Percentiles rank a stretch among this genome's conserved stretches.
phyloP scores from a whole-genome alignment of 1,140 invertebrate species.

The Cryptotermes secundus region DNA sequence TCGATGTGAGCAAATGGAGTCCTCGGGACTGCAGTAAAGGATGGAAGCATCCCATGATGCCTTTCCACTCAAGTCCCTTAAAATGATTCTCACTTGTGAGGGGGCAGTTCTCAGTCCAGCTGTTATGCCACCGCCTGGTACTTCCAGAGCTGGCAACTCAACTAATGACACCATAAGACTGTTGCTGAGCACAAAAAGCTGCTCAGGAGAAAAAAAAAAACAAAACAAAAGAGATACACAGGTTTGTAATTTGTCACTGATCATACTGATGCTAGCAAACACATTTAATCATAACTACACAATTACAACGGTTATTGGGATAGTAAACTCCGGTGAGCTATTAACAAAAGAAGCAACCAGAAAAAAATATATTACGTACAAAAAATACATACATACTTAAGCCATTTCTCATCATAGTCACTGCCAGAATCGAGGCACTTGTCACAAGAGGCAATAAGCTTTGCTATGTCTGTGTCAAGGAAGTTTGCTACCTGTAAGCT shows the following conservation, averaged over 20 bases:
- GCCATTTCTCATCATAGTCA: no score
- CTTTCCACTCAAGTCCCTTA: slow-evolving; percentile 94
- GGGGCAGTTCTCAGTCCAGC: slow-evolving; percentile 62
- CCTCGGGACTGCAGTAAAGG: slow-evolving; percentile 70
- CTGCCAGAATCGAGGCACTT: no score
- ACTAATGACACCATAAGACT: slow-evolving; percentile 85
- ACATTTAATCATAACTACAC: no score
- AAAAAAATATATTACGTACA: no score
- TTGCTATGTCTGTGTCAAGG: no score
- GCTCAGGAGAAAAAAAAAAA: slow-evolving; percentile 48
- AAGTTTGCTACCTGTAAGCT: no score
- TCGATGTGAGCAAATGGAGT: slow-evolving; percentile 17
- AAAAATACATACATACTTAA: no score
- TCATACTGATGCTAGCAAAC: not conserved
- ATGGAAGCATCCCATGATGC: slow-evolving; percentile 94
- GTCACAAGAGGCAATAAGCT: no score
- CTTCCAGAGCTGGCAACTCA: slow-evolving; percentile 85
- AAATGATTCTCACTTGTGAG: slow-evolving; percentile 75
- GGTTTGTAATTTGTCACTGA: not conserved
- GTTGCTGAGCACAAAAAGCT: slow-evolving; percentile 84
- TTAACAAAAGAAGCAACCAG: no score
- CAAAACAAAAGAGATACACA: no score
- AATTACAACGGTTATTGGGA: no score
- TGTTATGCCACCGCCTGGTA: slow-evolving; percentile 81
- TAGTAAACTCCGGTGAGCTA: no score